Percentiles rank a stretch among this genome's conserved stretches.
phyloP scores from a whole-genome alignment of 1,140 invertebrate genomes.

The Orchestia grillus region DNA sequence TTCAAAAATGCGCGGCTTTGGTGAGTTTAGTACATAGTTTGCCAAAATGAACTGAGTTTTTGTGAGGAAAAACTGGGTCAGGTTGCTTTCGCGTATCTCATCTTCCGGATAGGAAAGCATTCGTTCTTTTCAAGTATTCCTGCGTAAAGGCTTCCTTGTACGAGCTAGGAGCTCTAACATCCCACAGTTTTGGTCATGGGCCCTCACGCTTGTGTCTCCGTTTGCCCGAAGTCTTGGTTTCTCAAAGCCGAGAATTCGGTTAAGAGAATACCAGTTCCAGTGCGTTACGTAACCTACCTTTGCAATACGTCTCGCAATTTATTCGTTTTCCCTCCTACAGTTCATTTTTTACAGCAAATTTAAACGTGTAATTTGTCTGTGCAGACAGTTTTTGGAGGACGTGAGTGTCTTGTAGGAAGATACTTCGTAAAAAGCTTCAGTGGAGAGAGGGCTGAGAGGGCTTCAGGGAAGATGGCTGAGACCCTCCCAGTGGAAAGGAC shows the following conservation, averaged over 20 bases:
- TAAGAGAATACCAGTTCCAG: neutral
- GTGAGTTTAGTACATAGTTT: too few relatives aligned
- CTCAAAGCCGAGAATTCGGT: neutral
- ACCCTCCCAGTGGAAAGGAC: too few relatives aligned
- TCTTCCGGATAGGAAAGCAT: too few relatives aligned
- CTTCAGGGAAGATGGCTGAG: too few relatives aligned
- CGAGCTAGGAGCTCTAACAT: neutral
- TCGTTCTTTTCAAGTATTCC: too few relatives aligned
- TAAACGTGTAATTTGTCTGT: neutral
- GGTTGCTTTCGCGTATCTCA: too few relatives aligned
- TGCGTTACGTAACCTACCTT: neutral
- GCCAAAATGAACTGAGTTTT: too few relatives aligned
- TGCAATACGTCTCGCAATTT: neutral
- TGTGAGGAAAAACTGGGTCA: too few relatives aligned
- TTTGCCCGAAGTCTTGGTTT: neutral
- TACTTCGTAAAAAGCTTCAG: neutral
- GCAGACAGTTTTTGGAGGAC: constrained; percentile 23
- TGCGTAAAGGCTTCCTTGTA: too few relatives aligned
- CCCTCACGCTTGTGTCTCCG: too few relatives aligned
- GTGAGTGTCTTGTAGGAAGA: neutral
- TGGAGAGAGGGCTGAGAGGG: too few relatives aligned
- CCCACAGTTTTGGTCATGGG: neutral
- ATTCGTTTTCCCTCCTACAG: neutral
- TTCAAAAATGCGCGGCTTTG: too few relatives aligned
- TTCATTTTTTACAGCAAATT: neutral